A percentile compares a stretch with the other conserved stretches of the same genome.
phyloP scores from a whole-genome alignment of 2,113 vertebrate genomes.

The Mormyrus lacerda region DNA sequence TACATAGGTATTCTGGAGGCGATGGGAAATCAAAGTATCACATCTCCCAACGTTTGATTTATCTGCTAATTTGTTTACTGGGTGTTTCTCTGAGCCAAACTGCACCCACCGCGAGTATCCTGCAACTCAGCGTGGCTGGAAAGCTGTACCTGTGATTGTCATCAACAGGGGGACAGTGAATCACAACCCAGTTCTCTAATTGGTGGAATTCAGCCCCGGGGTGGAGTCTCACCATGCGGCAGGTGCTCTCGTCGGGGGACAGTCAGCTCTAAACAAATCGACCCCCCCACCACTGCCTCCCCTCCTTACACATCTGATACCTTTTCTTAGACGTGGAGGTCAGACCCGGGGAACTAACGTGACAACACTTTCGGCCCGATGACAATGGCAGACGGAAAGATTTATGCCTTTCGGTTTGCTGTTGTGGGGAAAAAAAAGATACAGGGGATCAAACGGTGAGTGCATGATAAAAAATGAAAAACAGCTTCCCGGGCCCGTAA shows the following conservation, averaged over 20 bases:
- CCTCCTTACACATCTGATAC: constrained; percentile 69
- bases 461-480: constrained; percentile 85
- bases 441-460: constrained; percentile 82
- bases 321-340: constrained; percentile 78
- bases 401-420: constrained; percentile 81
- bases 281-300: constrained; percentile 58
- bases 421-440: constrained; percentile 80
- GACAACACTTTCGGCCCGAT: constrained; percentile 70
- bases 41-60: not conserved
- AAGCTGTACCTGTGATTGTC: constrained; percentile 7
- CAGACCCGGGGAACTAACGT: constrained; percentile 77
- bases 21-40: constrained; percentile 20
- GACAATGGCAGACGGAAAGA: constrained; percentile 75
- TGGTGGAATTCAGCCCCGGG: not conserved
- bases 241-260: not conserved
- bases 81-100: constrained; percentile 10
- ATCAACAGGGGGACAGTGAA: constrained; percentile 11
- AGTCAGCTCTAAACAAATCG: constrained; percentile 64
- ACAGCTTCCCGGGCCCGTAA: constrained; percentile 74
- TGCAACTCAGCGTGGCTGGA: not conserved
- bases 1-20: constrained; percentile 22
- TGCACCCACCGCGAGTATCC: not conserved
- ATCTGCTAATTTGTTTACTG: not conserved
- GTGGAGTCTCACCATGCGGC: not conserved
- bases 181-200: not conserved